These are phyloP conservation scores for Hyles lineata DNA, from an alignment of 2,888 invertebrate genomes.

Conservation along the genomic window DNA sequence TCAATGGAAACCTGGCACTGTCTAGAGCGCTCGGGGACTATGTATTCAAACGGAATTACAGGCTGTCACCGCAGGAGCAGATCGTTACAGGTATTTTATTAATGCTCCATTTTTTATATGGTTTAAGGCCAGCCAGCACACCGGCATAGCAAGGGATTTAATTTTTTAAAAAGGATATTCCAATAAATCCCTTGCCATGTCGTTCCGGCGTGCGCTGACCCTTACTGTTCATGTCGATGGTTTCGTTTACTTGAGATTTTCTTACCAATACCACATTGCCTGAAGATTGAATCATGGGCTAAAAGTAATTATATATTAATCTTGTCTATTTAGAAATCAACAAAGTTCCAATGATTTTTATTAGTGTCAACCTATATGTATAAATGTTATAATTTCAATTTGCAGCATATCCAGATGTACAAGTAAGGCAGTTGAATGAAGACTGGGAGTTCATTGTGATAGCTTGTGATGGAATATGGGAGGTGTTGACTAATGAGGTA, in stretches of 20 bases:
- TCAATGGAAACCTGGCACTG: conserved; percentile 98
- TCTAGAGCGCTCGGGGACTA: conserved; percentile 99
- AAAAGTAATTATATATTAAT: no score
- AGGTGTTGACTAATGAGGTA: conserved; percentile 96
- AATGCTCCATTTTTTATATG: background rate
- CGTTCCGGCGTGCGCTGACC: no score
- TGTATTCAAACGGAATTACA: conserved; percentile 96
- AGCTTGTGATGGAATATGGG: conserved; percentile 99
- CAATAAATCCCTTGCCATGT: no score
- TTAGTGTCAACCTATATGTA: background rate
- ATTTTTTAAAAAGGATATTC: no score
- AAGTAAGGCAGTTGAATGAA: conserved; percentile 90
- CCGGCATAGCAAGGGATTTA: no score
- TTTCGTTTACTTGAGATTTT: no score
- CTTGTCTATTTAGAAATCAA: background rate
- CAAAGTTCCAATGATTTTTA: background rate
- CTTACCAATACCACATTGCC: no score
- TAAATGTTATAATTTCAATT: conserved; percentile 34
- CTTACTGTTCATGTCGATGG: no score
- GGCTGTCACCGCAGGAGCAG: conserved; percentile 95
- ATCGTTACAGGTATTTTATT: conserved; percentile 94
- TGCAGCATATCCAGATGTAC: conserved; percentile 96
- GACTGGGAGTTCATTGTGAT: conserved; percentile 98
- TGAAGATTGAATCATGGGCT: no score
- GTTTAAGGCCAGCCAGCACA: no score